Evolutionary conservation across 2,888 invertebrate species (phyloP).

Genomic region (Trachelus iudaicus): DNA sequence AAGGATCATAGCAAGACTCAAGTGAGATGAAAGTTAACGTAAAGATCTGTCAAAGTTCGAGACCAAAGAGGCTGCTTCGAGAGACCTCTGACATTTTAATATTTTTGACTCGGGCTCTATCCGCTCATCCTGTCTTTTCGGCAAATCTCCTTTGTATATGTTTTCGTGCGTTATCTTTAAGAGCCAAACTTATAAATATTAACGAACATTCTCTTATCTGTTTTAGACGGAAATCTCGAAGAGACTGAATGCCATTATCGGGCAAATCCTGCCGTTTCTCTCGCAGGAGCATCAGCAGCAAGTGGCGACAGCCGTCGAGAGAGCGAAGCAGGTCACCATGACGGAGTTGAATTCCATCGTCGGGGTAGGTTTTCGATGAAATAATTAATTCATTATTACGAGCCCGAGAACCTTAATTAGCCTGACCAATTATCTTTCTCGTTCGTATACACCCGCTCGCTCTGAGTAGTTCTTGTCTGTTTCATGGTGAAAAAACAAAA

Average conservation of each 20-base stretch:
- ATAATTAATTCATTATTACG: slow-evolving; percentile 18
- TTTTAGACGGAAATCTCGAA: slow-evolving; percentile 98
- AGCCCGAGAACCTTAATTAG: neutral
- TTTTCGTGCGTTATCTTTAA: neutral
- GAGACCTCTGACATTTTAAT: too few species aligned
- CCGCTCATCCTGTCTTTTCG: neutral
- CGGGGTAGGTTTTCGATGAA: slow-evolving; percentile 79
- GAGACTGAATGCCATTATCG: slow-evolving; percentile 94
- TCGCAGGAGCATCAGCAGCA: slow-evolving; percentile 98
- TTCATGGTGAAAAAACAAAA: neutral
- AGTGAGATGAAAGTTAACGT: neutral
- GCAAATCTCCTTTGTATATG: neutral
- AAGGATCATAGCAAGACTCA: neutral
- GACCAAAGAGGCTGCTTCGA: neutral
- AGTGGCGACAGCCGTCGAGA: slow-evolving; percentile 94
- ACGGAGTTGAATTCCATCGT: slow-evolving; percentile 96
- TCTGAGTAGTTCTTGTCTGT: neutral
- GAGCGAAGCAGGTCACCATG: slow-evolving; percentile 98
- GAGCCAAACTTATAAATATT: neutral
- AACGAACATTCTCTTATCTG: slow-evolving; percentile 39
- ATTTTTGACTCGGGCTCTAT: neutral
- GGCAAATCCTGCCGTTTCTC: slow-evolving; percentile 94
- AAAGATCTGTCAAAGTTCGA: neutral
- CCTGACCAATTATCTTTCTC: neutral
- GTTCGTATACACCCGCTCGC: neutral